Conservation (phyloP, 2,797 vertebrate genomes). For the Lutjanus campechanus region DNA sequence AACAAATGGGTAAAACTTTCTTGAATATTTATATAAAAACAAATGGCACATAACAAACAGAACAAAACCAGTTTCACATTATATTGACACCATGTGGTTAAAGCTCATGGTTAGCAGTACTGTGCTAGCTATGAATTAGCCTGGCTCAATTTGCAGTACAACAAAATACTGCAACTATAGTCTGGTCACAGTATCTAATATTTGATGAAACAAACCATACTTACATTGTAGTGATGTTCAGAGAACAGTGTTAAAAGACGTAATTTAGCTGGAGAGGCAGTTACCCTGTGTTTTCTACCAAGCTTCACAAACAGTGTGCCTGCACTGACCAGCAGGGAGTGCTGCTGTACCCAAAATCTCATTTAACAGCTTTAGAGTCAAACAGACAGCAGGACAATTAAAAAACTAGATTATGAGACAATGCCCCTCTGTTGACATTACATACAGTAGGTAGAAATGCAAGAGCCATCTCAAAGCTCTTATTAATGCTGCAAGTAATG, state of each 20-base stretch:
- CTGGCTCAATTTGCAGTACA: background rate
- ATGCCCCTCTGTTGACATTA: too few species aligned
- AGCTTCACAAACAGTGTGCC: background rate
- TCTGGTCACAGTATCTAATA: background rate
- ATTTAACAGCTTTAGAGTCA: background rate
- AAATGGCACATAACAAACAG: background rate
- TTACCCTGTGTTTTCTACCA: background rate
- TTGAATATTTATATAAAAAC: background rate
- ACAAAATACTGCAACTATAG: background rate
- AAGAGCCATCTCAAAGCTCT: background rate
- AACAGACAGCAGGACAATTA: background rate
- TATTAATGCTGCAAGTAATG: background rate
- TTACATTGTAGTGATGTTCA: background rate
- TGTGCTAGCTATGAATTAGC: background rate
- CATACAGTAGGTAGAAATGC: too few species aligned
- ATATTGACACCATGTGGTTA: background rate
- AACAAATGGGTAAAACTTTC: background rate
- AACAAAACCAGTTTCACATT: background rate
- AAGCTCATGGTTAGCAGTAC: background rate
- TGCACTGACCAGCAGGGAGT: background rate
- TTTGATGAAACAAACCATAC: background rate
- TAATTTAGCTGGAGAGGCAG: background rate
- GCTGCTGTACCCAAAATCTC: background rate
- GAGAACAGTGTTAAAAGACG: background rate
- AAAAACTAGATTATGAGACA: background rate